Base-by-base conservation (phyloP, 64 coral and sea anemone genomes). In the Hydrozoanthus tunicans region DNA sequence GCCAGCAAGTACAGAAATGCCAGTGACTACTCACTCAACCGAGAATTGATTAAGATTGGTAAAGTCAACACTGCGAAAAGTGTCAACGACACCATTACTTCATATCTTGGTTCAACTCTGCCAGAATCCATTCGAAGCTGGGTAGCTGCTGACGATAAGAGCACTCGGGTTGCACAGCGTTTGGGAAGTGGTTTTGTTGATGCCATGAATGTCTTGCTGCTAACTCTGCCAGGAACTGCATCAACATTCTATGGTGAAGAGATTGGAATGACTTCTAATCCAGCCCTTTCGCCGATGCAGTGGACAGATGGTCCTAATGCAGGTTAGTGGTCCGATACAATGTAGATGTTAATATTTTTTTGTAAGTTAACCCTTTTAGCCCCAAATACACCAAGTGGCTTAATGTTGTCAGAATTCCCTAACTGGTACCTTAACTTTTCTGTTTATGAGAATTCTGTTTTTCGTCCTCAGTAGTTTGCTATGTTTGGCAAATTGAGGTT, bases 191-290 rank as follows among this genome's bases (percentile, higher is more conserved):
- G 68, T 3, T 12, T 91, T 11, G 56, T 91, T 59, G 51, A 94
- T 94, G 90, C 95, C 0, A 83, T 96, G 70, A 96, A 96, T 89
- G 92, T 91, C 56, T 83, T 96, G 70, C 53, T 89, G 5, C 53
- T 96, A 25, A 96, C 95, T 9, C 78, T 96, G 12, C 95, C 95
- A 27, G 95, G 95, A 6, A 54, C 43, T 66, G 91, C 90, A 17
- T 12, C 13, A 13, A 66, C 92, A 11, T 91, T 88, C 61, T 94
- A 83, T 94, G 95, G 95, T 20, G 89, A 94, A 73, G 95, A 96
- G 64, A 81, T 94, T 79, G 95, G 95, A 5, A 91, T 96, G 92
- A 79, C n/a, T 58, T 13, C 10, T 55, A 20, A 58, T 5, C 59
- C 56, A 52, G 17, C 59, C 2, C 89, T 56, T 26, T 77, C 91